Evolutionary conservation across 2,113 vertebrate genomes (phyloP), one percentile per base, ranked within the genome.

Genomic region (Ciconia stormi): DNA sequence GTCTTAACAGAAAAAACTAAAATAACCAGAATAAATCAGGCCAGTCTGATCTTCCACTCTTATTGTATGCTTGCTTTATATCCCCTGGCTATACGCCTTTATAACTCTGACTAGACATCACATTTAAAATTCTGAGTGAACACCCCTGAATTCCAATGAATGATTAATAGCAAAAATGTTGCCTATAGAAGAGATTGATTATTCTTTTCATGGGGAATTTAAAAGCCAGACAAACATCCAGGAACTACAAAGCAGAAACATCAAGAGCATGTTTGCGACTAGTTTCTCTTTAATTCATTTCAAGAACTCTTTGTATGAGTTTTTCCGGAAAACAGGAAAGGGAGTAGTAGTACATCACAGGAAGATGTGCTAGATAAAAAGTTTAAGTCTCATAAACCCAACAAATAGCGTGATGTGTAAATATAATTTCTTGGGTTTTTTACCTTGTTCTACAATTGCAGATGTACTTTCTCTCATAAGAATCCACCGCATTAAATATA

Each of bases 41-140:
- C 21, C 18, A 66, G 26, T 78, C 36, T 86, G 52, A 40, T 89
- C 26, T 47, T 81, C 71, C 34, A 53, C 32, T 62, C 55, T 34
- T 59, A 70, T 17, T 34, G 19, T 46, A 36, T 26, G 18, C 29
- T 84, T 88, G 27, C 70, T 73, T 80, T 81, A 53, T 46, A 71
- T 76, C 25, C 55, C 32, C 15, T 36, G 32, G 38, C 29, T 85
- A 30, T 82, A 52, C 27, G 53, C 67, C 29, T 87, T 59, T 78
- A 46, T 19, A 66, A 44, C 16, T 63, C 17, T 67, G 56, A 50
- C 19, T 86, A 90, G 70, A 85, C 23, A 87, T 25, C 3, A 3
- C 40, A 66, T 44, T 90, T 87, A 80, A 81, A 92, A 47, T 96
- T 94, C 86, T 74, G 53, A 94, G 72, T 71, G 40, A 85, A 87